Conservation (phyloP, 2,797 vertebrate species). For the Periophthalmus magnuspinnatus region DNA sequence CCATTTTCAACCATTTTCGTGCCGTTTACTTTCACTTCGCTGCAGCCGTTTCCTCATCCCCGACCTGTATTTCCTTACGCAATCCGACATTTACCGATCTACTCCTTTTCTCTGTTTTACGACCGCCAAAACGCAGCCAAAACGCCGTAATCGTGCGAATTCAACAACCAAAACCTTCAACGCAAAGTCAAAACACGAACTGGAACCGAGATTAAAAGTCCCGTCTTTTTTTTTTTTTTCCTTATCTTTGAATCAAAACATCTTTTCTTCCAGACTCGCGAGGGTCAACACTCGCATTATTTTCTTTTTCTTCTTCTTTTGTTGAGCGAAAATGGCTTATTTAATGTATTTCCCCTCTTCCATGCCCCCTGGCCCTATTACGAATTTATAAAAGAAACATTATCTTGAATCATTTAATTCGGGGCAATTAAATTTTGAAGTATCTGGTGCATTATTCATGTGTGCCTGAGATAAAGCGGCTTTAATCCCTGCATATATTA, state of each 20-base stretch:
- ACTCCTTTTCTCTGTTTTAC: no score
- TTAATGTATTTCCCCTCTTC: slow-evolving; percentile 50
- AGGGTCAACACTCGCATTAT: slow-evolving; percentile 29
- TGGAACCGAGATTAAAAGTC: slow-evolving; percentile 59
- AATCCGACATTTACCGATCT: no score
- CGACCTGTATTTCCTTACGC: no score
- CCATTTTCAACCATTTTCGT: no score
- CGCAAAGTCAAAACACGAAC: slow-evolving; percentile 15
- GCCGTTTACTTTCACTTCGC: no score
- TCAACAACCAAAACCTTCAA: slow-evolving; percentile 12
- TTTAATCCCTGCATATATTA: slow-evolving; percentile 87
- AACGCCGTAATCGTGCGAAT: slow-evolving; percentile 12
- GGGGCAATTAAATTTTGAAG: slow-evolving; percentile 83
- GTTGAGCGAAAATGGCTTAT: slow-evolving; percentile 49
- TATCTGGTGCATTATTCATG: slow-evolving; percentile 82
- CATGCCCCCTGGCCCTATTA: slow-evolving; percentile 73
- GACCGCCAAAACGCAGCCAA: no score
- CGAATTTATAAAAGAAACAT: slow-evolving; percentile 85
- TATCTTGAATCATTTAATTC: slow-evolving; percentile 91
- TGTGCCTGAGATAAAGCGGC: slow-evolving; percentile 78
- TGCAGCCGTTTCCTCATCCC: no score
- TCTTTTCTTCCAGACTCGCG: slow-evolving; percentile 21
- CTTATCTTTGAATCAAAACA: slow-evolving; percentile 8
- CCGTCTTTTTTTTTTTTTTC: slow-evolving; percentile 50
- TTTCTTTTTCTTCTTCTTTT: slow-evolving; percentile 30